These are phyloP conservation scores for Crotalus helleri DNA, from an alignment of 2,113 vertebrate species.

Conservation along the genomic window DNA sequence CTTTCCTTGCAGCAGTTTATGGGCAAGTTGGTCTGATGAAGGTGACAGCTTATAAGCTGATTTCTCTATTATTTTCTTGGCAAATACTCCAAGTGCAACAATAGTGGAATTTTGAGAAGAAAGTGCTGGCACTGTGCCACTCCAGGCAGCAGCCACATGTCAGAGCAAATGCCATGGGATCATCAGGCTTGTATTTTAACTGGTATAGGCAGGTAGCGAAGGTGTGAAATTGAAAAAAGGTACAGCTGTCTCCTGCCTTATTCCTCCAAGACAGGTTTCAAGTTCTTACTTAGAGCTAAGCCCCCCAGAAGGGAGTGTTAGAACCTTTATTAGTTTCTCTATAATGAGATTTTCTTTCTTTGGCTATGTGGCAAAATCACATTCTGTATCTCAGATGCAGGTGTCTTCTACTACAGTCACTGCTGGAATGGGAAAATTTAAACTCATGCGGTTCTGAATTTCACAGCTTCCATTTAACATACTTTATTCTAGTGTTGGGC, in stretches of 20 bases:
- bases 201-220: conserved; percentile 30
- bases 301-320: conserved; percentile 27
- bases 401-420: neutral
- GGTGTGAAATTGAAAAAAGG: conserved; percentile 58
- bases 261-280: conserved; percentile 42
- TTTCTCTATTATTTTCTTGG: conserved; percentile 42
- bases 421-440: neutral
- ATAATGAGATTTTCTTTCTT: conserved; percentile 48
- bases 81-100: conserved; percentile 30
- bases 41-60: conserved; percentile 41
- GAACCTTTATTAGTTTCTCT: conserved; percentile 52
- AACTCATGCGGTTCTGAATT: neutral
- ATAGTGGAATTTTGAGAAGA: conserved; percentile 33
- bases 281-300: conserved; percentile 44
- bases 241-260: conserved; percentile 21
- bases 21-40: conserved; percentile 28
- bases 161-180: conserved; percentile 24
- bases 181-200: conserved; percentile 35
- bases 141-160: neutral
- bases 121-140: conserved; percentile 29
- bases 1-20: neutral
- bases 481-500: neutral
- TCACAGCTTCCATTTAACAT: conserved; percentile 4
- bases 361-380: conserved; percentile 32
- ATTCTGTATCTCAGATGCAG: conserved; percentile 35